Evolutionary conservation across 2,113 vertebrate species (phyloP).

Genomic region (Plestiodon gilberti): DNA sequence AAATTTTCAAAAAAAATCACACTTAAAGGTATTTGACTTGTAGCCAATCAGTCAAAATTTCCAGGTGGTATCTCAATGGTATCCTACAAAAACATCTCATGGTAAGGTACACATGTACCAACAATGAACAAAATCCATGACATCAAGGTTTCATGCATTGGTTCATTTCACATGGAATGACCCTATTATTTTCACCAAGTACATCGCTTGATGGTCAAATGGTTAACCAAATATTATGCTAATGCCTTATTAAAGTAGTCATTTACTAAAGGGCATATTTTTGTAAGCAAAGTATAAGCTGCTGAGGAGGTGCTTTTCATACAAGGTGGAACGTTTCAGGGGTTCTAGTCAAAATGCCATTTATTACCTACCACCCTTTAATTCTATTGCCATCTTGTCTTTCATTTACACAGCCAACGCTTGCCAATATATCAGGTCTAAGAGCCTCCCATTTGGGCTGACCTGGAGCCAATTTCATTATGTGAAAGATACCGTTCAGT

Average conservation of each 20-base stretch:
- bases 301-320: background rate
- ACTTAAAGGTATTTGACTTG: too few species aligned
- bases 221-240: background rate
- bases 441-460: background rate
- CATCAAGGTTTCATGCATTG: too few species aligned
- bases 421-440: background rate
- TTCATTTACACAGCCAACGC: too few species aligned
- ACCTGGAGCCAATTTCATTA: background rate
- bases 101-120: too few species aligned
- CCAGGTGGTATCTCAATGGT: too few species aligned
- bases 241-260: background rate
- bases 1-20: too few species aligned
- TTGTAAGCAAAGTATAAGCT: background rate
- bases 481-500: background rate
- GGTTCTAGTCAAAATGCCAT: background rate
- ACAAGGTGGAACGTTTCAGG: background rate
- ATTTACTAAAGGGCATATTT: background rate
- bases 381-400: background rate
- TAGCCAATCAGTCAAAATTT: too few species aligned
- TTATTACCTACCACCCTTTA: background rate
- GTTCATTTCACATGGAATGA: too few species aligned
- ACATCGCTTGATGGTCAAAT: background rate
- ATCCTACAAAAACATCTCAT: too few species aligned
- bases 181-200: background rate
- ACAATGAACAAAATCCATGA: too few species aligned